Conservation (phyloP, 2,888 invertebrate species). For the Galerucella pusilla region DNA sequence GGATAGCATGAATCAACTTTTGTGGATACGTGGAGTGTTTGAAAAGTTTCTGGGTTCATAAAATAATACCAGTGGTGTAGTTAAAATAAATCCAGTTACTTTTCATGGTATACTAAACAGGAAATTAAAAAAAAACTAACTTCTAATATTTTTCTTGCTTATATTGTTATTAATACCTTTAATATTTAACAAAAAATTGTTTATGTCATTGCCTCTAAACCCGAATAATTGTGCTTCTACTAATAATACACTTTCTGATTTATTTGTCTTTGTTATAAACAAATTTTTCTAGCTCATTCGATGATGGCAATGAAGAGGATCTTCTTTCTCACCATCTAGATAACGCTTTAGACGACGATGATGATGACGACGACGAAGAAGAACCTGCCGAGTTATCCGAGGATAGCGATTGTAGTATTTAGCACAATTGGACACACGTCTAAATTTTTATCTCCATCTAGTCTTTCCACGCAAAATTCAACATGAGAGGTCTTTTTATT, state of each 20-base stretch:
- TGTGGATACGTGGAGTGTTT: background rate
- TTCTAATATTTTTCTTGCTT: background rate
- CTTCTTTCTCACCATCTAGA: constrained; percentile 74
- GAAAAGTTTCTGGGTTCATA: constrained; percentile 1
- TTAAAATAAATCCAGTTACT: background rate
- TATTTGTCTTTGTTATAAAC: background rate
- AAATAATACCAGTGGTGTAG: no score
- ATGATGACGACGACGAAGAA: constrained; percentile 53
- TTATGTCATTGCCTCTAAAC: no score
- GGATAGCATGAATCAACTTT: constrained; percentile 47
- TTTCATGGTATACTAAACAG: constrained; percentile 5
- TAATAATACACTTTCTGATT: background rate
- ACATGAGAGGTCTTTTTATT: background rate
- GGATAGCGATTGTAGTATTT: constrained; percentile 75
- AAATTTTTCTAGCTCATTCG: constrained; percentile 72
- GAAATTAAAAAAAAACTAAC: constrained; percentile 1
- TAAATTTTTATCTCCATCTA: constrained; percentile 42
- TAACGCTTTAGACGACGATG: constrained; percentile 67
- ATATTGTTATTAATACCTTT: constrained; percentile 3
- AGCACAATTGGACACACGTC: constrained; percentile 49
- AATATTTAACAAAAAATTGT: background rate
- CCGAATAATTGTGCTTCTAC: background rate
- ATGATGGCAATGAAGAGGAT: constrained; percentile 75
- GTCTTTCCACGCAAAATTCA: constrained; percentile 39
- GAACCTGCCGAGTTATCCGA: constrained; percentile 58